phyloP scores from a whole-genome alignment of 2,888 invertebrate genomes.

The Eupithecia vulgata region DNA sequence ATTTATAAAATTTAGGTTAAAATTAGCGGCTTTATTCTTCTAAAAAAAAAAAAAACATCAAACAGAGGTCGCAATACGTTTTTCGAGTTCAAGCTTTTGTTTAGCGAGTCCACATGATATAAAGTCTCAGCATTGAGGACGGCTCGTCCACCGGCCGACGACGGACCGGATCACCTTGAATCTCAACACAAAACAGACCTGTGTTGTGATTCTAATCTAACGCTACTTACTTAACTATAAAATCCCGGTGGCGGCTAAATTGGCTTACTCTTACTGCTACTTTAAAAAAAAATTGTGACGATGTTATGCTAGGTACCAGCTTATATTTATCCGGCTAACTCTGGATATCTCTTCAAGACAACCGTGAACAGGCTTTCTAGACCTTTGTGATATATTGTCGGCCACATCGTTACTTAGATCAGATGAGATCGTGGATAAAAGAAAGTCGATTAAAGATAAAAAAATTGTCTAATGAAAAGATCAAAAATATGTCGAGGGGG shows the following conservation, averaged over 20 bases:
- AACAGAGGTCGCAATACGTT: not conserved
- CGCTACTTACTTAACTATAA: conserved; percentile 32
- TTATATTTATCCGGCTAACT: not conserved
- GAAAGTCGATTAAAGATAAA: not conserved
- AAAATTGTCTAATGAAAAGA: not conserved
- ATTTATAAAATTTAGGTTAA: not conserved
- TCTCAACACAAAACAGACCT: conserved; percentile 65
- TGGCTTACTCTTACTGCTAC: not conserved
- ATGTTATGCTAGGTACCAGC: not conserved
- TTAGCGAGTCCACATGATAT: conserved; percentile 33
- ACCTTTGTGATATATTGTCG: no score
- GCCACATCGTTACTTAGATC: not conserved
- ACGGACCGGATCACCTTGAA: conserved; percentile 77
- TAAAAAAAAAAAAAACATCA: not conserved
- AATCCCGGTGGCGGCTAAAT: not conserved
- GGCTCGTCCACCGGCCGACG: conserved; percentile 43
- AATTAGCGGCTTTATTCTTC: not conserved
- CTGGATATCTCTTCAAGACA: no score
- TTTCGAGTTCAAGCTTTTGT: conserved; percentile 9
- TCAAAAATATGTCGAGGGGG: not conserved
- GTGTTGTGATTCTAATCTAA: conserved; percentile 51
- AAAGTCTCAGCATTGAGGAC: conserved; percentile 49
- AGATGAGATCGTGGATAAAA: not conserved
- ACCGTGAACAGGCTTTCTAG: no score
- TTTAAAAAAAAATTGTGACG: not conserved